Evolutionary conservation across 2,888 invertebrate species (phyloP), one percentile per base, ranked within the genome.

Genomic region (Teleiodes luculella): DNA sequence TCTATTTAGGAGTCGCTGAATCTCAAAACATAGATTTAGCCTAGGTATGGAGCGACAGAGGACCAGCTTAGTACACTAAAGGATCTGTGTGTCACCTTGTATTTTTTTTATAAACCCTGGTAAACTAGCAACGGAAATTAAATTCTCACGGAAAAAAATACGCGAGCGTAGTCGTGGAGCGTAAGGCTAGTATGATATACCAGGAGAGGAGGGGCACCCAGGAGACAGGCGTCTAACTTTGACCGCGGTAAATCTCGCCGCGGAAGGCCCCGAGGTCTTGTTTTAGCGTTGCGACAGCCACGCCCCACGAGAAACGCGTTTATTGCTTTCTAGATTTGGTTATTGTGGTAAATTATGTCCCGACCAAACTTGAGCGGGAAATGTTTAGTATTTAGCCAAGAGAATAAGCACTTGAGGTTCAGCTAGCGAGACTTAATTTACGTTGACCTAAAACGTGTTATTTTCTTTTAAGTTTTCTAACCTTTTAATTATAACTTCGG

Each of bases 211-310:
- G 16, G 18, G 16, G 8, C 30, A 1, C 31, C 31, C 46, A 13
- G 11, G 30, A 45, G 46, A 30, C 30, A 14, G 58, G 54, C 69
- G 76, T 79, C 78, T 76, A 78, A 81, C 72, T 81, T 81, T 75
- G 80, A 76, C 78, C 78, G 77, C 76, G 68, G 78, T 81, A 81
- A 80, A 80, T 81, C 80, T 77, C 62, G 41, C 61, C 63, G 57
- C 68, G 73, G 69, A 72, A 75, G 72, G 63, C 80, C 78, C 80
- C 54, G 56, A 71, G 70, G 78, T 68, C 76, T 76, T 76, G 78
- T 80, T 75, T 63, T 59, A 70, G 57, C 73, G 70, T 68, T 67
- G 67, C 61, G 68, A 72, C 71, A 68, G 66, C 63, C 55, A 61
- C 62, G 59, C 78, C 65, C 72, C 36, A 8, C 74, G 62, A 59